Base-by-base conservation (phyloP, 1,140 invertebrate genomes). In the Trachymyrmex septentrionalis region DNA sequence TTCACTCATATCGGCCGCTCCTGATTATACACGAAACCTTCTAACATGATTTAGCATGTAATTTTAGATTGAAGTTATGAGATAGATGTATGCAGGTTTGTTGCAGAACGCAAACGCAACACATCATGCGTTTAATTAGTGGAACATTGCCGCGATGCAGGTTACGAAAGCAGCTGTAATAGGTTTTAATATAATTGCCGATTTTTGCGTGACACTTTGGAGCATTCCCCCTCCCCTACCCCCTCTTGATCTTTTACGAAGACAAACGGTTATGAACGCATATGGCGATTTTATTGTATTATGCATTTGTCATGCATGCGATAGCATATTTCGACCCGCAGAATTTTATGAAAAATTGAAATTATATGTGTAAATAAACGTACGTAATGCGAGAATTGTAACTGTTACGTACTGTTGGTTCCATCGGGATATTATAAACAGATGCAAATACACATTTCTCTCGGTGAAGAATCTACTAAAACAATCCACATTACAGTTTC, bases 51-150 rank as follows among this genome's bases (percentile, higher is more conserved):
- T 84, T 50, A 21, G 14, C 57, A 14, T 10, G 27, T 75, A 84
- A 84, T 75, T 84, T 73, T 84, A 84, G 38, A 72, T 66, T 38
- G n/a, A 34, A 67, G 21, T n/a, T 24, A 27, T 38, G 19, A 84
- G 69, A 50, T 50, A 27, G 24, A 48, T 24, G 12, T 38, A 38
- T 16, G 30, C 27, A n/a, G 14, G 38, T 27, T 73, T 61, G 61
- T 61, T 73, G 24, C 24, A 19, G n/a, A 82, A 59, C 48, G 21
- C 63, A 7, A 44, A 16, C 38, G 12, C 19, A 19, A 38, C n/a
- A n/a, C 44, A 69, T 67, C 48, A 14, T 69, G 34, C 44, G 24
- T 61, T 75, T 61, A 75, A 84, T 84, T 75, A 61, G 9, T 59
- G 38, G 38, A 73, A 21, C 27, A 12, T 50, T 21, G 5, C 2